Percentiles rank a stretch among this genome's conserved stretches.
These are phyloP conservation scores for Polyommatus iphigenia DNA, from an alignment of 2,888 invertebrate genomes.

Conservation along the genomic window DNA sequence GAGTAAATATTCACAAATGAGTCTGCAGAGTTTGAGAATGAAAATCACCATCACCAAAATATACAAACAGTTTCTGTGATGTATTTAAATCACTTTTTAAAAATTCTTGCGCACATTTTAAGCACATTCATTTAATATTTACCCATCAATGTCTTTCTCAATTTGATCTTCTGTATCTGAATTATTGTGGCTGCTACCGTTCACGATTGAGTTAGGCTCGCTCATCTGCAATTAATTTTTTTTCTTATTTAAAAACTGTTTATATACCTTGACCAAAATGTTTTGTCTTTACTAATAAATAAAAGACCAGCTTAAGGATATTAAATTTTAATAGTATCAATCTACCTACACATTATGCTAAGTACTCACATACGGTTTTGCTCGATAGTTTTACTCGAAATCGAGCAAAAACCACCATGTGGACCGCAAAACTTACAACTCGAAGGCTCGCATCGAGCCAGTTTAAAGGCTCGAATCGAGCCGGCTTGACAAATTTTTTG, in stretches of 20 bases:
- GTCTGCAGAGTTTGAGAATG: not conserved
- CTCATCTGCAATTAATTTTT: conserved; percentile 71
- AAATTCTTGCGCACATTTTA: conserved; percentile 22
- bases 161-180: conserved; percentile 63
- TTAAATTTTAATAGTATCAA: conserved; percentile 3
- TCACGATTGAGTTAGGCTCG: conserved; percentile 66
- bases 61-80: conserved; percentile 6
- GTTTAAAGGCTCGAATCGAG: no score
- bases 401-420: no score
- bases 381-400: no score
- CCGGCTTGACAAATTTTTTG: no score
- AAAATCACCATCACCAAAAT: not conserved
- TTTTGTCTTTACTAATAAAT: conserved; percentile 4
- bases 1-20: no score
- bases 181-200: conserved; percentile 65
- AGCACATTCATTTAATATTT: conserved; percentile 54
- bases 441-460: no score
- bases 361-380: no score
- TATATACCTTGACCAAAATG: conserved; percentile 24
- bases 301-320: conserved; percentile 17
- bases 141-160: conserved; percentile 75
- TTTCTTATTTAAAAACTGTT: conserved; percentile 40
- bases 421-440: no score
- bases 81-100: not conserved
- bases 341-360: not conserved